phyloP scores from a whole-genome alignment of 2,113 vertebrate species.

The Bos indicus region DNA sequence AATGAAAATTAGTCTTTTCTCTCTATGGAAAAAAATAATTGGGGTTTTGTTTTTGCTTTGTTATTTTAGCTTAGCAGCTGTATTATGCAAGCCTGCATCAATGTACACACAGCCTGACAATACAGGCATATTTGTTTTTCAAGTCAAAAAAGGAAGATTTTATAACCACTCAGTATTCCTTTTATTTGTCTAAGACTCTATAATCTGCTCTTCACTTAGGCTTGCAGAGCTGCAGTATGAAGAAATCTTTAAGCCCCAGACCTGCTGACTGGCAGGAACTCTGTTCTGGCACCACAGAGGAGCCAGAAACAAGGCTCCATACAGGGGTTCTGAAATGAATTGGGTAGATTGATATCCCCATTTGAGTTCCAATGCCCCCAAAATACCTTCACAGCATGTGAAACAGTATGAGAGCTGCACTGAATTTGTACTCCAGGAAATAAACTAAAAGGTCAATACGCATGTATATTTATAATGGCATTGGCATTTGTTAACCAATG shows the following conservation, averaged over 20 bases:
- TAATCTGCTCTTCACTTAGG: constrained; percentile 50
- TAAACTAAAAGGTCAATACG: constrained; percentile 53
- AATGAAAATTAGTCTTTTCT: constrained; percentile 28
- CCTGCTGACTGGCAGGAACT: constrained; percentile 10
- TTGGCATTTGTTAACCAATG: constrained; percentile 36
- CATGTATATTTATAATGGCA: constrained; percentile 56
- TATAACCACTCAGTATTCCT: constrained; percentile 26
- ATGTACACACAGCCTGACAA: neutral
- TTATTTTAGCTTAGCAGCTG: neutral
- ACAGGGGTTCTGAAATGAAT: neutral
- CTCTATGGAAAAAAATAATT: neutral
- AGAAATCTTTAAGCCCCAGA: constrained; percentile 59
- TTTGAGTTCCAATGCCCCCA: constrained; percentile 2
- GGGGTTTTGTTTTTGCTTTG: neutral
- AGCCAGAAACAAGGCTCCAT: constrained; percentile 1
- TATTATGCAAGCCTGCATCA: neutral
- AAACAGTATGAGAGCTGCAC: neutral
- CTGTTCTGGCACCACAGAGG: neutral
- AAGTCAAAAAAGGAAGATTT: constrained; percentile 30
- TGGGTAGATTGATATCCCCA: constrained; percentile 16
- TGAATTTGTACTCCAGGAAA: constrained; percentile 45
- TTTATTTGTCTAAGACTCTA: constrained; percentile 45
- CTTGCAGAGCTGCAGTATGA: neutral
- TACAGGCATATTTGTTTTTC: constrained; percentile 15
- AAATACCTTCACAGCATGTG: constrained; percentile 51